Percentiles rank a stretch among this genome's conserved stretches.
These are phyloP conservation scores for Mya arenaria DNA, from an alignment of 1,140 invertebrate species.

Conservation along the genomic window DNA sequence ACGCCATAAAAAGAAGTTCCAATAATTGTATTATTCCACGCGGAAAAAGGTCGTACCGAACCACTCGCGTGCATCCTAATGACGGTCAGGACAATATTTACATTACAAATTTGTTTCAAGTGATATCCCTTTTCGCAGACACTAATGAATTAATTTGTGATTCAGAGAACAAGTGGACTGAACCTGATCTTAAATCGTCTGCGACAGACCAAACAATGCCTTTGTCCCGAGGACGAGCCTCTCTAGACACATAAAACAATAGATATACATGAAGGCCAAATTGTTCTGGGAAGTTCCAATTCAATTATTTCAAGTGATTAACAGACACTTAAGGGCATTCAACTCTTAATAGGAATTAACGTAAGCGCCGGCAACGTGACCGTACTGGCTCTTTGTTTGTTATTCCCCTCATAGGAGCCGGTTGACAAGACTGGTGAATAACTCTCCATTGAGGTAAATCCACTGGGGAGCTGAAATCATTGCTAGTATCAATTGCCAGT, in stretches of 20 bases:
- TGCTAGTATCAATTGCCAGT: too few species aligned
- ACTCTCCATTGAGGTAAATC: too few species aligned
- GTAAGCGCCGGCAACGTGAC: too few species aligned
- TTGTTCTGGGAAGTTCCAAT: background rate
- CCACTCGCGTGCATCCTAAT: background rate
- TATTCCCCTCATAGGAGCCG: too few species aligned
- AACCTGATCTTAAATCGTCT: slow-evolving; percentile 1
- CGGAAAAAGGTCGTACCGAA: background rate
- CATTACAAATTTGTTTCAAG: slow-evolving; percentile 36
- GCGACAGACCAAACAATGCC: slow-evolving; percentile 1
- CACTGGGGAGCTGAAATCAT: too few species aligned
- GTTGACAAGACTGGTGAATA: too few species aligned
- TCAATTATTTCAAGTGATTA: background rate
- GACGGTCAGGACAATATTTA: slow-evolving; percentile 11
- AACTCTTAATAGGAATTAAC: slow-evolving; percentile 9
- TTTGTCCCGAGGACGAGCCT: background rate
- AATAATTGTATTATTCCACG: background rate
- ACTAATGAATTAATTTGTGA: slow-evolving; percentile 45
- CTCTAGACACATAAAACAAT: background rate
- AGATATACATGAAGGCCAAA: background rate
- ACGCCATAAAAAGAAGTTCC: slow-evolving; percentile 43
- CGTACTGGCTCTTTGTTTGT: too few species aligned
- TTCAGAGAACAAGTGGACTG: background rate
- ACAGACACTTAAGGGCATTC: background rate
- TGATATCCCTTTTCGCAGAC: background rate